phyloP scores from a whole-genome alignment of 1,140 invertebrate genomes.

The Halesus radiatus region DNA sequence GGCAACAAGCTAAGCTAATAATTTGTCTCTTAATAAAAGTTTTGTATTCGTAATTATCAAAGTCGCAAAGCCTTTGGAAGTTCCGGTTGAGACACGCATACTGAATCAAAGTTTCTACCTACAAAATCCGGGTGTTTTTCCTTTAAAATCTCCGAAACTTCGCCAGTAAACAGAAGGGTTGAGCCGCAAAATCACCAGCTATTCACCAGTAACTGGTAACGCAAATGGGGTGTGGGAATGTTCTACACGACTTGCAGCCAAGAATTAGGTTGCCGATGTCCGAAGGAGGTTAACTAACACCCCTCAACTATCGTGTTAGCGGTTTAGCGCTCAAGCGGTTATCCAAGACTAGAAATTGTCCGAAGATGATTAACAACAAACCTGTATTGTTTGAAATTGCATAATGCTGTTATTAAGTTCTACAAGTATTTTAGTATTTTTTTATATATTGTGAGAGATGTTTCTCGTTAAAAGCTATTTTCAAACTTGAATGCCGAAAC shows the following conservation, averaged over 20 bases:
- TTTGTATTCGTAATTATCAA: slow-evolving; percentile 23
- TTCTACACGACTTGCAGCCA: slow-evolving; percentile 38
- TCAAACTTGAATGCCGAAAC: no score
- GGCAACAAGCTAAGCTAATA: neutral
- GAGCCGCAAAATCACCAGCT: slow-evolving; percentile 27
- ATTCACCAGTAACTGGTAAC: slow-evolving; percentile 34
- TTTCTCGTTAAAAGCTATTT: no score
- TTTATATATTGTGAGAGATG: no score
- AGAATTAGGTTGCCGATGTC: neutral
- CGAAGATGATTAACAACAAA: no score
- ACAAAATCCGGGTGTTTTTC: slow-evolving; percentile 51
- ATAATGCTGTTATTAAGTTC: no score
- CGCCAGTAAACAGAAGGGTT: slow-evolving; percentile 29
- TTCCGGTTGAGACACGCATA: slow-evolving; percentile 38
- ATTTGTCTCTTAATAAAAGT: slow-evolving; percentile 22
- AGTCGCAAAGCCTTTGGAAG: slow-evolving; percentile 7
- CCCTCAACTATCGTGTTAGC: neutral
- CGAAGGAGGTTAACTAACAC: neutral
- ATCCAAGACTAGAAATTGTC: neutral
- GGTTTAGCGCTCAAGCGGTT: neutral
- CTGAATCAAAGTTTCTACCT: slow-evolving; percentile 35
- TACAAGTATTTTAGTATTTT: no score
- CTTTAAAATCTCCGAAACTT: slow-evolving; percentile 39
- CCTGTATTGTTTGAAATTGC: no score
- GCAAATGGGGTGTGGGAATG: slow-evolving; percentile 37